Conservation (phyloP, 1,140 invertebrate species). For the Drosophila orena region DNA sequence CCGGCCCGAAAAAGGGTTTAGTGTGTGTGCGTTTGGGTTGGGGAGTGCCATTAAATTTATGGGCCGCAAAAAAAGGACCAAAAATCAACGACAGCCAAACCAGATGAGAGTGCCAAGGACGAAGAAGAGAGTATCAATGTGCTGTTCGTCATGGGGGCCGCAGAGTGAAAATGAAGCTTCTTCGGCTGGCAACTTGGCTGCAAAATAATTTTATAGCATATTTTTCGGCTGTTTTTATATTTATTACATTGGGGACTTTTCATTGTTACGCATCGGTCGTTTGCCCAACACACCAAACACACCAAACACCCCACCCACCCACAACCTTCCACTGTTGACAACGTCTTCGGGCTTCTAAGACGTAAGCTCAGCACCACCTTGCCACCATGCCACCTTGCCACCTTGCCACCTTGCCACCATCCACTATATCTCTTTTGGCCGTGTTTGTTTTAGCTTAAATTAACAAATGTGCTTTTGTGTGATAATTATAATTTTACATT, state of each 20-base stretch:
- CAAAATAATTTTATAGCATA: slow-evolving; percentile 83
- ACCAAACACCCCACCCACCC: neutral
- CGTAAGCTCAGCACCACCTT: slow-evolving; percentile 18
- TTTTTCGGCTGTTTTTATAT: slow-evolving; percentile 84
- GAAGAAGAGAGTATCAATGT: slow-evolving; percentile 30
- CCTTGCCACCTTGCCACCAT: slow-evolving; percentile 4
- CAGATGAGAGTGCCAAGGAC: slow-evolving; percentile 28
- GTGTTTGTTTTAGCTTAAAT: slow-evolving; percentile 82
- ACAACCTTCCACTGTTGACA: slow-evolving; percentile 26
- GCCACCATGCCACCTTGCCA: neutral
- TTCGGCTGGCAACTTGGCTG: slow-evolving; percentile 36
- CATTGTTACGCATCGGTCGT: slow-evolving; percentile 83
- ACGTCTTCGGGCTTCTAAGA: slow-evolving; percentile 51
- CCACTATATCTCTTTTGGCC: slow-evolving; percentile 6
- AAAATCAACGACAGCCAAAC: slow-evolving; percentile 68
- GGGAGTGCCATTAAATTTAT: slow-evolving; percentile 72
- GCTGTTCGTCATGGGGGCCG: slow-evolving; percentile 8
- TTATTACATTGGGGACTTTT: slow-evolving; percentile 84
- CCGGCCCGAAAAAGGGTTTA: slow-evolving; percentile 36
- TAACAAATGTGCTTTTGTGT: slow-evolving; percentile 84
- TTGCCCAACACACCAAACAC: slow-evolving; percentile 41
- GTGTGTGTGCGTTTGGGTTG: slow-evolving; percentile 15
- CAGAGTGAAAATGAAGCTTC: slow-evolving; percentile 27
- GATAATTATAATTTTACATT: slow-evolving; percentile 85
- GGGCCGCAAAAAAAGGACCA: slow-evolving; percentile 73